Conservation (phyloP, 2,113 vertebrate genomes). For the Microtus ochrogaster region DNA sequence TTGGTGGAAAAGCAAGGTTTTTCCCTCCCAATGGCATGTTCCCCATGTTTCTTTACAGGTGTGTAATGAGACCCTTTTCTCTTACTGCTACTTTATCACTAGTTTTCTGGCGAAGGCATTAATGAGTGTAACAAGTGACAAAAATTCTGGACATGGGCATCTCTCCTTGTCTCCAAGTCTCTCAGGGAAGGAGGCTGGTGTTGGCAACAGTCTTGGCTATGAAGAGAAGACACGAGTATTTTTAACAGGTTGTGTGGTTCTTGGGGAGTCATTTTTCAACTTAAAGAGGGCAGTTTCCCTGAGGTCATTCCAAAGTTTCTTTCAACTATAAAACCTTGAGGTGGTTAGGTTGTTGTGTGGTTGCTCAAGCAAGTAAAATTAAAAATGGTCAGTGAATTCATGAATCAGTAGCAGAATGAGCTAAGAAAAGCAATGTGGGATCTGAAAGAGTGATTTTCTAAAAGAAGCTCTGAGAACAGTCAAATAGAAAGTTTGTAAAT, state of each 20-base stretch:
- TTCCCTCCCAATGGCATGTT: no score
- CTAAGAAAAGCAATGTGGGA: neutral
- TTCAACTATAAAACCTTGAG: neutral
- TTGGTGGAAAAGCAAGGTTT: neutral
- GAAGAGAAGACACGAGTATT: neutral
- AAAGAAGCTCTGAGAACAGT: neutral
- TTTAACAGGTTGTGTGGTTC: neutral
- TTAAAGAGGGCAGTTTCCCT: neutral
- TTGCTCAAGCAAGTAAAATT: neutral
- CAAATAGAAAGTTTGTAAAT: neutral
- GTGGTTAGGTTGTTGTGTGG: neutral
- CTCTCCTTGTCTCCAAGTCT: neutral
- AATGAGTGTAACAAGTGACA: neutral
- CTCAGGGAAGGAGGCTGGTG: neutral
- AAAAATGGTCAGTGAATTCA: neutral
- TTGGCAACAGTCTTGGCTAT: neutral
- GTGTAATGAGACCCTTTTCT: neutral
- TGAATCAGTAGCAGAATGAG: neutral
- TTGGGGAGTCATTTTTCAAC: neutral
- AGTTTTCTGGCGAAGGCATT: neutral
- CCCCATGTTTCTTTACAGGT: neutral
- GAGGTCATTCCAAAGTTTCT: neutral
- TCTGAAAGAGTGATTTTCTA: neutral
- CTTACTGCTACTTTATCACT: neutral
- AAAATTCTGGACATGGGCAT: neutral